Evolutionary conservation across 2,888 invertebrate species (phyloP), one percentile per base, ranked within the genome.

Genomic region (Calliphora vomitoria): DNA sequence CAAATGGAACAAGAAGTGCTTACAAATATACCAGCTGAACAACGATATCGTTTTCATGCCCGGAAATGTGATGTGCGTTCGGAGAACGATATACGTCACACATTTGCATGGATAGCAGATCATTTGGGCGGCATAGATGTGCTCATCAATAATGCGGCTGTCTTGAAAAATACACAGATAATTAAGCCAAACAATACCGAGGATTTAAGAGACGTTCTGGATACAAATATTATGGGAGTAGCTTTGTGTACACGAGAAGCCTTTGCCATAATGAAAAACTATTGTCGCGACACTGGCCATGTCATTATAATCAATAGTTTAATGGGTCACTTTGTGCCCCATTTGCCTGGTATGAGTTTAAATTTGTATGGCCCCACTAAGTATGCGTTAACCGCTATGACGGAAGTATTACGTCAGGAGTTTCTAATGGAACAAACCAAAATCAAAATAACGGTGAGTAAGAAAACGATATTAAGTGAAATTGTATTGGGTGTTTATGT

Each of bases 61-160:
- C 88, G 93, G 53, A 90, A 91, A 81, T 95, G 95, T 89, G 95
- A 95, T 89, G 91, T 95, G 1, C 91, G 91, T 10, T 93, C 94
- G 3, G 95, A 95, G 89, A 93, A 94, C 0, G 94, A 95, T 15
- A 94, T 96, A 35, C 88, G 94, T 31, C 90, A 90, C 8, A 94
- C 94, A 71, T 95, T 95, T 90, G 88, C 91, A n/a, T 93, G 92
- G 91, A 93, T 94, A 69, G 93, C 94, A n/a, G 88, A 91, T 13
- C 91, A 93, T 15, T 89, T 94, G 1, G 95, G 95, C 0, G 94
- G 94, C 1, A 93, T 95, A 4, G 94, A 95, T 90, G 93, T 95
- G 0, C 93, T 95, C 50, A 90, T 95, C 5, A 95, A 95, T 90
- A 95, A 95, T 90, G 95, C 95, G 3, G 91, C 90, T 5, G 82